A percentile compares a stretch with the other conserved stretches of the same genome.
phyloP scores from a whole-genome alignment of 2,113 vertebrate genomes.

The Montifringilla adamsi region DNA sequence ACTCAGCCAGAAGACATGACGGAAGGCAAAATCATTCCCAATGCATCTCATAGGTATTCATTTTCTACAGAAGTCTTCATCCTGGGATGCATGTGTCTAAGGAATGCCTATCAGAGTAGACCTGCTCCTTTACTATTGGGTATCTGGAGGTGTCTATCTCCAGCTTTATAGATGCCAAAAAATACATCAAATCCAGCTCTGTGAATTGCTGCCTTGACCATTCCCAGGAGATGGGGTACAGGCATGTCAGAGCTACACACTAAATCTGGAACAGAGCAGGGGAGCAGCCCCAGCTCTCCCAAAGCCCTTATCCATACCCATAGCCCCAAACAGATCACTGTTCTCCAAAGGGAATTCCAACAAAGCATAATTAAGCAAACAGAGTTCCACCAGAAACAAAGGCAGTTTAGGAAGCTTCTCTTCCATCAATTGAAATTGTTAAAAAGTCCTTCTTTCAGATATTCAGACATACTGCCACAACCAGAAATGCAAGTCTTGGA shows the following conservation, averaged over 20 bases:
- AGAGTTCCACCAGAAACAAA: neutral
- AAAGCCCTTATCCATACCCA: neutral
- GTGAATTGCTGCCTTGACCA: neutral
- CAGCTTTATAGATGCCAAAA: neutral
- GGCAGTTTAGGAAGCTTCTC: neutral
- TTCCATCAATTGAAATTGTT: neutral
- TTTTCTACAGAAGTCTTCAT: neutral
- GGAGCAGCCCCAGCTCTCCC: neutral
- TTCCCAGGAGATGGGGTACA: neutral
- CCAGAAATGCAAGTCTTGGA: rapidly evolving
- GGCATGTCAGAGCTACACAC: neutral
- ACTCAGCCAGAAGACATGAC: neutral
- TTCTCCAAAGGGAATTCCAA: neutral
- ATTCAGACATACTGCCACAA: neutral
- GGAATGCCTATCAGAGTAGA: neutral
- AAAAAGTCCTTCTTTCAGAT: neutral
- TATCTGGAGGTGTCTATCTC: neutral
- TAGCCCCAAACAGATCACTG: neutral
- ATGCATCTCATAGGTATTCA: neutral
- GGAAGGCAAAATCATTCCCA: neutral
- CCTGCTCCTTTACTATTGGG: neutral
- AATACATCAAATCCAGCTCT: neutral
- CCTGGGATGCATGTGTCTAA: neutral
- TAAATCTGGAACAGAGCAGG: neutral
- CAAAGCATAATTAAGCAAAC: neutral